Evolutionary conservation across 2,113 vertebrate genomes (phyloP).

Genomic region (Limanda limanda): DNA sequence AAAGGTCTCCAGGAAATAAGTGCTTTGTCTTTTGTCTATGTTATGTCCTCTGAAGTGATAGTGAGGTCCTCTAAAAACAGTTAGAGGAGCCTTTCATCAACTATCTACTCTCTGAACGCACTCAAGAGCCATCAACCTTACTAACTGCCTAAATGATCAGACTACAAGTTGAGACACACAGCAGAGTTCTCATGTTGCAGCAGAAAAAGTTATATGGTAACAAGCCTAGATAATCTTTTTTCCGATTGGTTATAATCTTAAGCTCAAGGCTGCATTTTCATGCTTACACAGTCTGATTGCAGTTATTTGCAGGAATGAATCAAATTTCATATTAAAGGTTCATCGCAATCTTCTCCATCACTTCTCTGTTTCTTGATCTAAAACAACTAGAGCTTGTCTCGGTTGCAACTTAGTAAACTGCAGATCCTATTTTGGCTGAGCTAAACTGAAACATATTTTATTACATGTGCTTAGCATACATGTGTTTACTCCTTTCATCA

Average conservation of each 20-base stretch:
- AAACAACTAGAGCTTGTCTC: slow-evolving; percentile 19
- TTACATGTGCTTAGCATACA: neutral
- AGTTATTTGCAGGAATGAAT: slow-evolving; percentile 4
- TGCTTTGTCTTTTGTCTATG: neutral
- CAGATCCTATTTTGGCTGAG: neutral
- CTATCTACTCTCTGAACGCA: neutral
- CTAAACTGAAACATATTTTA: slow-evolving; percentile 9
- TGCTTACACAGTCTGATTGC: slow-evolving; percentile 7
- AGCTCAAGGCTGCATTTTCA: neutral
- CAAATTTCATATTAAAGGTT: neutral
- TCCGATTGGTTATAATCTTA: neutral
- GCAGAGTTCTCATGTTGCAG: neutral
- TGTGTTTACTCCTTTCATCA: slow-evolving; percentile 27
- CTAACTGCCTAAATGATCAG: neutral
- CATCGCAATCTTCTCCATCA: neutral
- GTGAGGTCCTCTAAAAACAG: no score
- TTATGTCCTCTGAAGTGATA: no score
- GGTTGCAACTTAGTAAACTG: neutral
- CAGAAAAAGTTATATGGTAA: neutral
- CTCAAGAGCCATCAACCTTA: neutral
- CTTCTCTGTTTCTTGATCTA: neutral
- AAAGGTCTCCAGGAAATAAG: neutral
- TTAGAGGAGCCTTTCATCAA: neutral
- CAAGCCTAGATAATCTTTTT: neutral
- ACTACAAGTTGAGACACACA: neutral